Evolutionary conservation across 37 sponge, comb jelly and placozoan species (phyloP).

Genomic region (Spongilla lacustris): DNA sequence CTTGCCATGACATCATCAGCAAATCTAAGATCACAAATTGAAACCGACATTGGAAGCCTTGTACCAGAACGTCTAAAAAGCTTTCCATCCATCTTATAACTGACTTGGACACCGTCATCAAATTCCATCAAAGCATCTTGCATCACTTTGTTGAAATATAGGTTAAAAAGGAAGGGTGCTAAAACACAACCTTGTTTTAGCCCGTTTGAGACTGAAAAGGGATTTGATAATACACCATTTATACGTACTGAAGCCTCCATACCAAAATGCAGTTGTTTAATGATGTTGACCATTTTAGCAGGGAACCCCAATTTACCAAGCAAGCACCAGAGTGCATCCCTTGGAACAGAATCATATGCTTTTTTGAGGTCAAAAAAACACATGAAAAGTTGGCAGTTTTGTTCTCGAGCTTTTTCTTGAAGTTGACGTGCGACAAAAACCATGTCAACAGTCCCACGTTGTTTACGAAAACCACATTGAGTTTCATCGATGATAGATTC

Average conservation of each 20-base stretch:
- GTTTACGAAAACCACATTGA: slow-evolving; percentile 46
- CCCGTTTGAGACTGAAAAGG: slow-evolving; percentile 38
- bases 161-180: slow-evolving; percentile 48
- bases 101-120: too few relatives aligned
- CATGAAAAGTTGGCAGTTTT: slow-evolving; percentile 22
- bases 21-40: too few relatives aligned
- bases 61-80: too few relatives aligned
- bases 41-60: too few relatives aligned
- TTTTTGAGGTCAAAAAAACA: slow-evolving; percentile 21
- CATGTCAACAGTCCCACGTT: slow-evolving; percentile 36
- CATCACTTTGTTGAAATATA: slow-evolving; percentile 30
- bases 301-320: background rate
- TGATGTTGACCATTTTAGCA: background rate
- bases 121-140: too few relatives aligned
- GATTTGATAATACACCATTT: slow-evolving; percentile 7
- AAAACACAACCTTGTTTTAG: slow-evolving; percentile 50
- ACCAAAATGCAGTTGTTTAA: slow-evolving; percentile 41
- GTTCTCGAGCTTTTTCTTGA: slow-evolving; percentile 39
- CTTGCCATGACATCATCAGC: too few relatives aligned
- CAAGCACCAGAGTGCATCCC: background rate
- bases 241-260: slow-evolving; percentile 40
- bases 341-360: slow-evolving; percentile 9
- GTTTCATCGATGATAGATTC: slow-evolving; percentile 7
- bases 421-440: slow-evolving; percentile 33
- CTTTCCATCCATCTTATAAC: too few relatives aligned